Evolutionary conservation across 2,888 invertebrate species (phyloP).

Genomic region (Hedychridium roseum): DNA sequence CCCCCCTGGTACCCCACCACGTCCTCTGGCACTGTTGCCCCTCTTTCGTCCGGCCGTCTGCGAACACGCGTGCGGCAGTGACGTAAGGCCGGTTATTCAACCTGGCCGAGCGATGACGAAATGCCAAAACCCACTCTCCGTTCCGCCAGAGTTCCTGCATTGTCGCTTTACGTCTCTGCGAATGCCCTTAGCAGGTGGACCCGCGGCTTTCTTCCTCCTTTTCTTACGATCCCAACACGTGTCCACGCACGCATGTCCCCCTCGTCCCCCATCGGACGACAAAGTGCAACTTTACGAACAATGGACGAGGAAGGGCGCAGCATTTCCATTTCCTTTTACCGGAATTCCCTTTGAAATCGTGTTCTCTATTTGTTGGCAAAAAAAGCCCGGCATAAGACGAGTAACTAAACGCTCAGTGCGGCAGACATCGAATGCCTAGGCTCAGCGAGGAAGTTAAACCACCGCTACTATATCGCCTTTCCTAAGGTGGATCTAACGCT

Average conservation of each 20-base stretch:
- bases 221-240: conserved; percentile 8
- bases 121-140: conserved; percentile 55
- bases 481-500: conserved; percentile 52
- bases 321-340: no score
- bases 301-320: background rate
- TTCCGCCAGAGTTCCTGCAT: conserved; percentile 41
- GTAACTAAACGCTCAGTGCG: no score
- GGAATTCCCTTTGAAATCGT: no score
- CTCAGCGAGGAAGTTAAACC: no score
- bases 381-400: no score
- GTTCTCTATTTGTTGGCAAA: no score
- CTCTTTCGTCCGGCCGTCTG: conserved; percentile 30
- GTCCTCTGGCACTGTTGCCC: conserved; percentile 33
- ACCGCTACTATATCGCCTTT: background rate
- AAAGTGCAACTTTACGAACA: background rate
- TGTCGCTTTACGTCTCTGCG: no score
- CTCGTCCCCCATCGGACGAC: background rate
- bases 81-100: conserved; percentile 64
- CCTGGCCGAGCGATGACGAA: conserved; percentile 60
- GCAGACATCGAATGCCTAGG: no score
- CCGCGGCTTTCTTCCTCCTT: conserved; percentile 7
- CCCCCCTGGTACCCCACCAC: conserved; percentile 1
- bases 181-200: no score
- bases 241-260: conserved; percentile 2
- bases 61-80: conserved; percentile 53